Evolutionary conservation across 2,888 invertebrate genomes (phyloP), one percentile per base, ranked within the genome.

Genomic region (Oscheius onirici): DNA sequence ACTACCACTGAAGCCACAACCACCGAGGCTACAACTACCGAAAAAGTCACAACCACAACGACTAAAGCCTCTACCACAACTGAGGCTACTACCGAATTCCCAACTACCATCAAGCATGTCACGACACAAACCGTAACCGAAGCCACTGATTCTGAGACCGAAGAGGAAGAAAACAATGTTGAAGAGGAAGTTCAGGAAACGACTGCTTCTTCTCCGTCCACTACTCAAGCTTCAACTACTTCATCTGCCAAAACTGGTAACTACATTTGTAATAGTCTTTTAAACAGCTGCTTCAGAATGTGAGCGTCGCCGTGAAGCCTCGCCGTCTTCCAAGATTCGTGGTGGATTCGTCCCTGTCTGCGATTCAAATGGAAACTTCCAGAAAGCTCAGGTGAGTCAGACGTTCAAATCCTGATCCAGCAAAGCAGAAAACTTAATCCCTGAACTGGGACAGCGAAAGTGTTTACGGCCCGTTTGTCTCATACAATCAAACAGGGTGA

Each of bases 311-410:
- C 80, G 86, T 51, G 81, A 75, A 8, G 72, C 75, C 1, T 73
- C 77, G 1, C 40, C 74, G 13, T 73, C 75, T 0, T 77, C 79
- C 0, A 72, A 89, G 2, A 83, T 88, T 51, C 88, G 87, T 24
- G 88, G 88, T 52, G 88, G 88, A 34, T 90, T 88, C 81, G 87
- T 89, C 41, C 90, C 90, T 1, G 85, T 83, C 10, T 90, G 90
- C 79, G 85, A 86, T n/a, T 58, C 76, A 1, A 82, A 83, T 41
- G 89, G 88, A 5, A 83, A 83, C 41, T 90, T 88, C 85, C 80
- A 83, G 57, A 81, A 83, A 49, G 87, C 83, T 52, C 85, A 84
- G 75, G 75, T 55, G 51, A 55, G 69, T 72, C 54, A 44, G 44
- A 43, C 22, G 17, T 43, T 24, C 22, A 60, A 22, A 43, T 44